phyloP scores from a whole-genome alignment of 2,888 invertebrate species.

The Dysmachus trigonus region DNA sequence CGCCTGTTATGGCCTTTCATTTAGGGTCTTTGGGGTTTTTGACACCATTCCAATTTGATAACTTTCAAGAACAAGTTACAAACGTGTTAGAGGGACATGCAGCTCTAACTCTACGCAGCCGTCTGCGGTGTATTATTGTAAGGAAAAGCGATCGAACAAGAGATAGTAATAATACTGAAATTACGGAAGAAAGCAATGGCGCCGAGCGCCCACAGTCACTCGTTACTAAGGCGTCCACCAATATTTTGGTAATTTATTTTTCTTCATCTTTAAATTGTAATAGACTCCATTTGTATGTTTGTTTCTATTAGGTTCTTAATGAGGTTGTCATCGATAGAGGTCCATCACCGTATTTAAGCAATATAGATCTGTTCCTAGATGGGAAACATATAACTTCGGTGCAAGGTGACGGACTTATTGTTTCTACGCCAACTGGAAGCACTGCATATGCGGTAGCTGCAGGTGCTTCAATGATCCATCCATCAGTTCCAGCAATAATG shows the following conservation, averaged over 20 bases:
- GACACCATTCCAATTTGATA: slow-evolving; percentile 94
- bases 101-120: slow-evolving; percentile 87
- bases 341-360: slow-evolving; percentile 92
- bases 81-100: slow-evolving; percentile 95
- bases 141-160: slow-evolving; percentile 67
- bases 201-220: slow-evolving; percentile 28
- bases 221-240: slow-evolving; percentile 54
- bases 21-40: slow-evolving; percentile 95
- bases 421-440: slow-evolving; percentile 96
- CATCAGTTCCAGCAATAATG: slow-evolving; percentile 96
- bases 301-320: slow-evolving; percentile 81
- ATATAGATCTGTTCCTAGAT: slow-evolving; percentile 94
- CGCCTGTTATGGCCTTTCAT: slow-evolving; percentile 98
- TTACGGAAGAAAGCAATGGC: background rate
- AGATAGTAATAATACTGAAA: background rate
- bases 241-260: slow-evolving; percentile 57
- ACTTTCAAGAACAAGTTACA: slow-evolving; percentile 92
- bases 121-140: slow-evolving; percentile 89
- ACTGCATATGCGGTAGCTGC: slow-evolving; percentile 97
- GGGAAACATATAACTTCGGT: slow-evolving; percentile 96
- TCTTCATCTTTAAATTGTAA: background rate
- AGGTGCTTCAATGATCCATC: slow-evolving; percentile 98
- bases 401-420: slow-evolving; percentile 91
- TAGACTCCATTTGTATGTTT: background rate
- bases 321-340: slow-evolving; percentile 99